A percentile compares a stretch with the other conserved stretches of the same genome.
Conservation (phyloP, 2,797 vertebrate genomes). For the Girardinus metallicus region DNA sequence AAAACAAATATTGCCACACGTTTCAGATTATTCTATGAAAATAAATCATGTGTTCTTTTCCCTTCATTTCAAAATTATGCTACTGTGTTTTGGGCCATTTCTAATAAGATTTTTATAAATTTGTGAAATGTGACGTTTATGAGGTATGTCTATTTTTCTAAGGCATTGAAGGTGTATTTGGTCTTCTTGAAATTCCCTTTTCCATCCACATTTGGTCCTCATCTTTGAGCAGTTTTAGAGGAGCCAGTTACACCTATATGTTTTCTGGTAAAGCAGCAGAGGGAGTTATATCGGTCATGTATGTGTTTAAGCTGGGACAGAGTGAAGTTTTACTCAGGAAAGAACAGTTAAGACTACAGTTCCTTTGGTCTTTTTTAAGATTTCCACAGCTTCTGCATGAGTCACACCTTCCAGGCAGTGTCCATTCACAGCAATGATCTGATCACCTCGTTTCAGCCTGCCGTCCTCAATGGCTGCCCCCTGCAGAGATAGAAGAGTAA, state of each 20-base stretch:
- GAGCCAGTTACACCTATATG: neutral
- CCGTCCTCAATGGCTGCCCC: slow-evolving; percentile 93
- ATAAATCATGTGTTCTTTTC: neutral
- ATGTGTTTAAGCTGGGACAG: neutral
- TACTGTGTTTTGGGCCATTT: neutral
- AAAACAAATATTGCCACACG: neutral
- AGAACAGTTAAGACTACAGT: slow-evolving; percentile 88
- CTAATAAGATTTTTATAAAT: neutral
- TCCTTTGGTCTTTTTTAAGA: slow-evolving; percentile 91
- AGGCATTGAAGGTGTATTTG: slow-evolving; percentile 17
- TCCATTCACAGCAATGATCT: slow-evolving; percentile 93
- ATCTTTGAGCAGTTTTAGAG: neutral
- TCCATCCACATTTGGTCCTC: neutral
- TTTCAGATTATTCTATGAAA: neutral
- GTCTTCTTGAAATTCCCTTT: slow-evolving; percentile 8
- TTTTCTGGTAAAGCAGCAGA: neutral
- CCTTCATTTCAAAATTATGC: neutral
- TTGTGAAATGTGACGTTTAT: neutral
- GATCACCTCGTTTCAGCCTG: slow-evolving; percentile 88
- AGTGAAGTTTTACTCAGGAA: slow-evolving; percentile 73
- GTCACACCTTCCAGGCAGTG: slow-evolving; percentile 90
- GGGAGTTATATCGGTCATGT: neutral
- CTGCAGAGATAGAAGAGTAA: slow-evolving; percentile 71
- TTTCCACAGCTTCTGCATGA: slow-evolving; percentile 90
- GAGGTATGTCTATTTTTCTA: neutral